Evolutionary conservation across 2,797 vertebrate genomes (phyloP).

Genomic region (Champsocephalus esox): DNA sequence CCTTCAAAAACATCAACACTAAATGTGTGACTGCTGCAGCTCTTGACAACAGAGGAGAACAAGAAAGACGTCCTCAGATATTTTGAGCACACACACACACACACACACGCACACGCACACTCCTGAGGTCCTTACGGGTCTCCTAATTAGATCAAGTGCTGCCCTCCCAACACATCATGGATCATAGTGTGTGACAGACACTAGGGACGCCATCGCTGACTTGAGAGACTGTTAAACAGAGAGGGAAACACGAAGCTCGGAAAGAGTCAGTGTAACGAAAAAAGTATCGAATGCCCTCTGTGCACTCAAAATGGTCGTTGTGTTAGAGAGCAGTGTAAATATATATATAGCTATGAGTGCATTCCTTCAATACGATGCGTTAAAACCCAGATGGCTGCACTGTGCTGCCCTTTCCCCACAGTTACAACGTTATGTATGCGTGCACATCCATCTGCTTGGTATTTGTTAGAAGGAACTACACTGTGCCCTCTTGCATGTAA

Average conservation of each 20-base stretch:
- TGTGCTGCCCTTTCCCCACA: constrained; percentile 10
- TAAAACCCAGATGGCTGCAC: constrained; percentile 20
- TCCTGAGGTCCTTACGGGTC: constrained; percentile 23
- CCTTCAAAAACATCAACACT: constrained; percentile 1
- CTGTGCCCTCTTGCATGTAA: not conserved
- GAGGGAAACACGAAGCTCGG: not conserved
- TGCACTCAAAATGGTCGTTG: not conserved
- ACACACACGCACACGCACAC: constrained; percentile 1
- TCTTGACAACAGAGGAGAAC: constrained; percentile 20
- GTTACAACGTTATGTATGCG: constrained; percentile 15
- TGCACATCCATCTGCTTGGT: constrained; percentile 13
- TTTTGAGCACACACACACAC: not conserved
- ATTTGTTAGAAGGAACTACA: constrained; percentile 23
- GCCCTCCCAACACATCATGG: constrained; percentile 30
- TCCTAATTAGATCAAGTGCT: constrained; percentile 60
- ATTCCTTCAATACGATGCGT: constrained; percentile 10
- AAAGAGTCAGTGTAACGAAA: constrained; percentile 18
- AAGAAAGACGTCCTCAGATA: not conserved
- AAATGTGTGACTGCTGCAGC: constrained; percentile 12
- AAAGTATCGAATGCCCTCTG: not conserved
- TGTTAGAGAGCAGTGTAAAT: not conserved
- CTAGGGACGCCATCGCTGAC: constrained; percentile 29
- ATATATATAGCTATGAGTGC: not conserved
- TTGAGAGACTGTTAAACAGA: constrained; percentile 8
- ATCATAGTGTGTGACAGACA: constrained; percentile 47